A percentile compares a stretch with the other conserved stretches of the same genome.
Conservation (phyloP, 2,888 invertebrate species). For the Nesidiocoris tenuis region DNA sequence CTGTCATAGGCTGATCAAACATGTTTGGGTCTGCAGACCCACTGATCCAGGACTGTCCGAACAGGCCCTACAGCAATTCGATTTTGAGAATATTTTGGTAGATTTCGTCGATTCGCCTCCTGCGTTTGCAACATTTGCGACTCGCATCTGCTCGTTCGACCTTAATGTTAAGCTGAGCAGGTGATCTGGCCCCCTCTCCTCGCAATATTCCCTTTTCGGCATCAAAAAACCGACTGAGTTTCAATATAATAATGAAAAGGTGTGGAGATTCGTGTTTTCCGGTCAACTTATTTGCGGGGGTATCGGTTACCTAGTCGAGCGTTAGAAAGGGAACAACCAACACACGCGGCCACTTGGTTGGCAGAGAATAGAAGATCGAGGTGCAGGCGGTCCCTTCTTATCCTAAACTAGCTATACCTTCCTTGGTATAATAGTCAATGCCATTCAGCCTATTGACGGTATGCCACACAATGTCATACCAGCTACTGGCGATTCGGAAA, state of each 20-base stretch:
- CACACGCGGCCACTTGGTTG: neutral
- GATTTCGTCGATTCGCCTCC: no score
- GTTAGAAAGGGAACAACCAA: constrained; percentile 12
- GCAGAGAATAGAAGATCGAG: neutral
- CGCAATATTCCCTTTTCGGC: neutral
- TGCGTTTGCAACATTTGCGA: neutral
- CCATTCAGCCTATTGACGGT: neutral
- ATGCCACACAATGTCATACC: neutral
- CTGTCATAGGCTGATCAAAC: no score
- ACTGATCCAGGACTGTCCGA: no score
- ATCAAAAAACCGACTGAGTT: neutral
- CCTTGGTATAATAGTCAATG: neutral
- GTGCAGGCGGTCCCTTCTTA: neutral
- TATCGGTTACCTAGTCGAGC: constrained; percentile 42
- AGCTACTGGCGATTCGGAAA: neutral
- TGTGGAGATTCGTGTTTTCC: constrained; percentile 43
- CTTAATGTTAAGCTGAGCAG: neutral
- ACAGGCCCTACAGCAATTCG: no score
- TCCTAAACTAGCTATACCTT: neutral
- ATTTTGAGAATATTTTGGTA: no score
- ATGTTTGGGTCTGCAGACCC: no score
- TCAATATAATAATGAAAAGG: constrained; percentile 21
- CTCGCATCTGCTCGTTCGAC: neutral
- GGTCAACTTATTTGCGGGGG: constrained; percentile 38
- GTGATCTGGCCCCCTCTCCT: constrained; percentile 14